Evolutionary conservation across 1,140 invertebrate genomes (phyloP).

Genomic region (Penaeus vannamei): DNA sequence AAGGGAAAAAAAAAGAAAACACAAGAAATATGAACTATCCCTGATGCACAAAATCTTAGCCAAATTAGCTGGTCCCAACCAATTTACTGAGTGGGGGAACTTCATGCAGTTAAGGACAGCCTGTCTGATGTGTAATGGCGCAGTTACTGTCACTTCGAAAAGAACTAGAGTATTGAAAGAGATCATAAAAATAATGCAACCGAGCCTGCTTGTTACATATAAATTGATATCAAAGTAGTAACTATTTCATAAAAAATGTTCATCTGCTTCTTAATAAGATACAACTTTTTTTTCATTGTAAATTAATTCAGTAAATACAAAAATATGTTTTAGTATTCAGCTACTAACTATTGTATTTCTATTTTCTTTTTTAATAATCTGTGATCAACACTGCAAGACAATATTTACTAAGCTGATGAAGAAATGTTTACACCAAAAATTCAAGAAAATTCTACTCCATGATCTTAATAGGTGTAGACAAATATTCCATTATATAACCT

Average conservation of each 20-base stretch:
- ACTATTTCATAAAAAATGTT: conserved; percentile 26
- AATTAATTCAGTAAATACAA: conserved; percentile 45
- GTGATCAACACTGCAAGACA: neutral
- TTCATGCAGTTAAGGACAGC: neutral
- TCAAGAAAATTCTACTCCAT: no score
- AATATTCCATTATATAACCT: no score
- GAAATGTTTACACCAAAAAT: neutral
- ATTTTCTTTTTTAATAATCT: conserved; percentile 24
- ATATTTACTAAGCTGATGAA: conserved; percentile 15
- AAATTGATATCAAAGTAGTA: conserved; percentile 37
- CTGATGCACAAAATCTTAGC: no score
- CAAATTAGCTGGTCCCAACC: no score
- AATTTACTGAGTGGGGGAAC: no score
- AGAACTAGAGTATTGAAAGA: conserved; percentile 12
- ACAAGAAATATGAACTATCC: no score
- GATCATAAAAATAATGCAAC: conserved; percentile 39
- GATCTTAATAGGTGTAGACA: no score
- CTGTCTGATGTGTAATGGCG: conserved; percentile 13
- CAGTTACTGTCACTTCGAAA: no score
- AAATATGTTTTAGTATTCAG: conserved; percentile 40
- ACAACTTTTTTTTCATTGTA: conserved; percentile 9
- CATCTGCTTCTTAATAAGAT: conserved; percentile 21
- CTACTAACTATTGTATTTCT: conserved; percentile 36
- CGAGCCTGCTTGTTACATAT: conserved; percentile 31
- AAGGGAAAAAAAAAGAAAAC: no score